A percentile compares a stretch with the other conserved stretches of the same genome.
Evolutionary conservation across 2,797 vertebrate species (phyloP).

Genomic region (Xyrichtys novacula): DNA sequence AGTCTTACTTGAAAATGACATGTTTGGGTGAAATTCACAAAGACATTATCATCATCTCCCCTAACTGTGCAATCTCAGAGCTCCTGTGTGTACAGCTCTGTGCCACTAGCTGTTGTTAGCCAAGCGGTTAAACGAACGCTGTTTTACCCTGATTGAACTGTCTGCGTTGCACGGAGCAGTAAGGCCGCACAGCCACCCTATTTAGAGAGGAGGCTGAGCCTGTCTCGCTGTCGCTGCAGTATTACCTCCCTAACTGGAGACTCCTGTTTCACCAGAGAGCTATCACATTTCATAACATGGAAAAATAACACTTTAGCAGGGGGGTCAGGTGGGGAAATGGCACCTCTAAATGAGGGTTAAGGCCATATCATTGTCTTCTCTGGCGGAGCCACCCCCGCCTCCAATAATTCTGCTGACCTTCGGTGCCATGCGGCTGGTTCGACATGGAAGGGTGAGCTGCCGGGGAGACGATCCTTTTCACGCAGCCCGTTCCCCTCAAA

Average conservation of each 20-base stretch:
- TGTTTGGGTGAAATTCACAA: conserved; percentile 85
- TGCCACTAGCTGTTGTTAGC: conserved; percentile 73
- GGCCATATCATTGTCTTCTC: conserved; percentile 90
- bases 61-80: conserved; percentile 80
- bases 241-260: conserved; percentile 81
- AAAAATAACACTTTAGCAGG: conserved; percentile 87
- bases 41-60: conserved; percentile 83
- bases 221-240: conserved; percentile 75
- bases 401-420: conserved; percentile 90
- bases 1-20: conserved; percentile 80
- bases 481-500: conserved; percentile 86
- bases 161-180: conserved; percentile 63
- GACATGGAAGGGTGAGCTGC: conserved; percentile 88
- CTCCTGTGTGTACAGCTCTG: conserved; percentile 63
- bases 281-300: conserved; percentile 87
- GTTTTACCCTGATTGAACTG: conserved; percentile 85
- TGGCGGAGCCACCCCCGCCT: conserved; percentile 87
- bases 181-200: conserved; percentile 74
- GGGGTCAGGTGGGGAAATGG: conserved; percentile 90
- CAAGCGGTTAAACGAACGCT: conserved; percentile 79
- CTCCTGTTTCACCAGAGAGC: conserved; percentile 83
- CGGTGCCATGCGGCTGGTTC: conserved; percentile 84
- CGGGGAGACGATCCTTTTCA: conserved; percentile 84
- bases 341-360: conserved; percentile 88
- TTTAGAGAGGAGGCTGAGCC: conserved; percentile 75